These are phyloP conservation scores for Astyanax mexicanus DNA, from an alignment of 2,797 vertebrate species.

Conservation along the genomic window DNA sequence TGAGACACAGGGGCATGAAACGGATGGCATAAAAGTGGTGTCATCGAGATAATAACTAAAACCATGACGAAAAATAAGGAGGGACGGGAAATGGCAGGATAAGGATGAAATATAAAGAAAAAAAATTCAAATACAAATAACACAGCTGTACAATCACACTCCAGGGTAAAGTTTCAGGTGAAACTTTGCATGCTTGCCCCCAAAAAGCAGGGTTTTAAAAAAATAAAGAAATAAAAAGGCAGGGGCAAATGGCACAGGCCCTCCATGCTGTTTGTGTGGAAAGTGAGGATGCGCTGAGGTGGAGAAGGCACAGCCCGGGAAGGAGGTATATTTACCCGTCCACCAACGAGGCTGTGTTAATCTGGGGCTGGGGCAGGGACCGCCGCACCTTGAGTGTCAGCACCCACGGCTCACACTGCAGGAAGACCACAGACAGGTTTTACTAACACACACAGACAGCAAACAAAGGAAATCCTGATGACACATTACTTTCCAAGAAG, in stretches of 20 bases:
- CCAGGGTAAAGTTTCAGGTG: slow-evolving; percentile 30
- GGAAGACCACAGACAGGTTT: slow-evolving; percentile 64
- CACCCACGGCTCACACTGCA: slow-evolving; percentile 65
- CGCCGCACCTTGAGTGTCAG: slow-evolving; percentile 53
- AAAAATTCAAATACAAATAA: neutral
- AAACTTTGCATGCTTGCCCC: slow-evolving; percentile 38
- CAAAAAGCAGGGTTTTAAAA: slow-evolving; percentile 29
- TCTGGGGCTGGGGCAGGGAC: slow-evolving; percentile 36
- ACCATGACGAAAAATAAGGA: neutral
- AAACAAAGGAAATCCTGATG: slow-evolving; percentile 9
- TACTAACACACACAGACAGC: slow-evolving; percentile 47
- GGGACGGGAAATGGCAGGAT: slow-evolving; percentile 6
- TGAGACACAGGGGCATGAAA: slow-evolving; percentile 30
- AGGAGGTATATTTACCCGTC: slow-evolving; percentile 63
- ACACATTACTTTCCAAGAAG: slow-evolving; percentile 8
- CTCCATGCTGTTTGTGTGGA: slow-evolving; percentile 44
- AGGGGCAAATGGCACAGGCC: neutral
- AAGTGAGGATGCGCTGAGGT: slow-evolving; percentile 38
- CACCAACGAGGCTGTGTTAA: slow-evolving; percentile 48
- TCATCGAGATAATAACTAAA: slow-evolving; percentile 20
- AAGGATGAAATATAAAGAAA: slow-evolving; percentile 1
- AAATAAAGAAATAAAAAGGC: neutral
- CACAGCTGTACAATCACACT: neutral
- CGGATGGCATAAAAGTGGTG: slow-evolving; percentile 2
- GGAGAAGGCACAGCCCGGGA: slow-evolving; percentile 23